Base-by-base conservation (phyloP, 2,113 vertebrate species). In the Grantiella picta region DNA sequence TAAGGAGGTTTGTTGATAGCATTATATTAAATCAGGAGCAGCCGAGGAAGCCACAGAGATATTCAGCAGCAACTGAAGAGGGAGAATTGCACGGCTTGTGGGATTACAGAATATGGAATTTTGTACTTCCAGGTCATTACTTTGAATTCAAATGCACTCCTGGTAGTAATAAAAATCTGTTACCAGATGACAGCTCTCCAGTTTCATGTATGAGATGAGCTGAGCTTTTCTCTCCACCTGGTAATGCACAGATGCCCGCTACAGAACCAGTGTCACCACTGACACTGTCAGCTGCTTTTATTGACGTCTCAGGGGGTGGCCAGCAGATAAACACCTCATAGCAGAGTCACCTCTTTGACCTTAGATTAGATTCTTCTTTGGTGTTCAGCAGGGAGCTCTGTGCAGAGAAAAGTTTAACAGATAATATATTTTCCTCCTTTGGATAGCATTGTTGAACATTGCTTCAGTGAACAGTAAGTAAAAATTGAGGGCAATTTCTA, bases 101-200 rank as follows among this genome's bases (percentile, higher is more conserved):
- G 86, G 95, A 95, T 90, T 96, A 79, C 57, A 90, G 95, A 95
- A 90, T 96, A 82, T 75, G 86, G 82, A 94, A 71, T 90, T 95
- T 82, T 94, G 60, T 78, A 54, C 94, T 93, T 96, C 82, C 82
- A 89, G 69, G 64, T 94, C 88, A 95, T 96, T 96, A 86, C 53
- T 89, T 83, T 63, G 65, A 92, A 90, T 95, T 93, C 88, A 96
- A 92, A 90, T 79, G 64, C 64, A 72, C 93, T 96, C 95, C 59
- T 93, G 88, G 52, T 28, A 90, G 72, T 54, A 77, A 86, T 96
- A 95, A 95, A 90, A 96, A 88, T 95, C 81, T 90, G 82, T 94
- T 93, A 90, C 44, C 80, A 82, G 82, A 79, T 94, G 93, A 94
- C 90, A 96, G 88, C 72, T 93, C 61, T 92, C 89, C 76, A 69